A percentile compares a stretch with the other conserved stretches of the same genome.
Evolutionary conservation across 2,888 invertebrate genomes (phyloP).

Genomic region (Xanthorhoe designata): DNA sequence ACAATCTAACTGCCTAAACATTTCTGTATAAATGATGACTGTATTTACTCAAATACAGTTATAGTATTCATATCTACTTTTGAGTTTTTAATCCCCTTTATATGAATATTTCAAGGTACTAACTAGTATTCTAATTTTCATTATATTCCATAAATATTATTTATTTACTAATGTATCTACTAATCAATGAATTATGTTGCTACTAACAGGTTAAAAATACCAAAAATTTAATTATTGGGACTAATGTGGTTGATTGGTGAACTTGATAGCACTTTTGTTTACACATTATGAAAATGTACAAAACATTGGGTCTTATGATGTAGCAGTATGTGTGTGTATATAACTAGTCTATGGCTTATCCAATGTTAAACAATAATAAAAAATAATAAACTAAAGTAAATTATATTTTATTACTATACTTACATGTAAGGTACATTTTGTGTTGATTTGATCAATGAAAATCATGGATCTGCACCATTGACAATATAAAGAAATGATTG

Average conservation of each 20-base stretch:
- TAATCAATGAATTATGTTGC: constrained; percentile 34
- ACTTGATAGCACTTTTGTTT: constrained; percentile 47
- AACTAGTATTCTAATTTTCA: constrained; percentile 31
- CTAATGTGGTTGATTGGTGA: constrained; percentile 59
- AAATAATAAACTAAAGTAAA: constrained; percentile 47
- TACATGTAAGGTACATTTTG: constrained; percentile 43
- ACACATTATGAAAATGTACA: constrained; percentile 38
- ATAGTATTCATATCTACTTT: constrained; percentile 29
- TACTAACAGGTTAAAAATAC: constrained; percentile 31
- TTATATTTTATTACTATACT: constrained; percentile 51
- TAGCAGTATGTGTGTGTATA: constrained; percentile 45
- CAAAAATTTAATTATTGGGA: constrained; percentile 17
- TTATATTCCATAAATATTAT: constrained; percentile 26
- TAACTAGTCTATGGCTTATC: constrained; percentile 60
- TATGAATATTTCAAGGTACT: constrained; percentile 36
- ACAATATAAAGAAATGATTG: constrained; percentile 67
- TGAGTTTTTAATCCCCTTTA: constrained; percentile 18
- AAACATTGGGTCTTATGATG: constrained; percentile 52
- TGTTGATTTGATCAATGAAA: constrained; percentile 60
- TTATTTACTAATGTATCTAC: constrained; percentile 33
- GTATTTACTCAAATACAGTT: constrained; percentile 33
- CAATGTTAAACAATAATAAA: no score
- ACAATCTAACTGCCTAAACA: constrained; percentile 50
- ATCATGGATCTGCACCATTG: constrained; percentile 57
- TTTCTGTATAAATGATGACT: constrained; percentile 63